Conservation (phyloP, 2,888 invertebrate genomes). For the Plebejus anna region DNA sequence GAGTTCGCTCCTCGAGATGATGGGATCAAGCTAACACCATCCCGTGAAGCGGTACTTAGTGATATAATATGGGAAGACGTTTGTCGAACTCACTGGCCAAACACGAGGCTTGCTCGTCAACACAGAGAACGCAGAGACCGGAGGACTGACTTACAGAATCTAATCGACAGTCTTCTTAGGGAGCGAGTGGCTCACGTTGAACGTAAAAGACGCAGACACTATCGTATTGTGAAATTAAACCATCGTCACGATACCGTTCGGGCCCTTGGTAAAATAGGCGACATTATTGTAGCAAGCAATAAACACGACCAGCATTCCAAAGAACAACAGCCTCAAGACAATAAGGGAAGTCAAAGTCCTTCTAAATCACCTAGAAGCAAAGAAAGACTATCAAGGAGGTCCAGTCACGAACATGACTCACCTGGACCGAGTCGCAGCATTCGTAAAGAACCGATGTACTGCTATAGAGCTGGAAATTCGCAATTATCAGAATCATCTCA, state of each 20-base stretch:
- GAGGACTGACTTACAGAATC: conserved; percentile 62
- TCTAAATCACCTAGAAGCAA: not conserved
- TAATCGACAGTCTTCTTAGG: conserved; percentile 65
- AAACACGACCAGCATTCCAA: conserved; percentile 58
- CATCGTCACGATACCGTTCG: conserved; percentile 66
- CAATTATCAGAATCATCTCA: conserved; percentile 42
- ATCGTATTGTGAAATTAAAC: conserved; percentile 69
- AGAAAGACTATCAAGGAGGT: not conserved
- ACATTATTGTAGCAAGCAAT: conserved; percentile 72
- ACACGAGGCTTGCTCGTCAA: conserved; percentile 61
- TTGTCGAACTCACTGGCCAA: conserved; percentile 74
- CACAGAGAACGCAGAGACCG: conserved; percentile 59
- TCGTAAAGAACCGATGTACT: conserved; percentile 56
- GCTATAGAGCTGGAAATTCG: conserved; percentile 55
- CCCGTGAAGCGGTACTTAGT: conserved; percentile 71
- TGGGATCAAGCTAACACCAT: conserved; percentile 71
- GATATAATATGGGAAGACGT: conserved; percentile 76
- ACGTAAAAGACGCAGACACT: conserved; percentile 67
- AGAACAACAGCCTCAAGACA: conserved; percentile 45
- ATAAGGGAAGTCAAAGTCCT: not conserved
- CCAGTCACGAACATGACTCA: conserved; percentile 47
- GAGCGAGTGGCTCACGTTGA: conserved; percentile 71
- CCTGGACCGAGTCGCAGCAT: conserved; percentile 62
- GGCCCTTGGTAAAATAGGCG: conserved; percentile 68
- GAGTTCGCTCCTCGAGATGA: conserved; percentile 74